phyloP scores from a whole-genome alignment of 2,113 vertebrate genomes.

The Odontesthes bonariensis region DNA sequence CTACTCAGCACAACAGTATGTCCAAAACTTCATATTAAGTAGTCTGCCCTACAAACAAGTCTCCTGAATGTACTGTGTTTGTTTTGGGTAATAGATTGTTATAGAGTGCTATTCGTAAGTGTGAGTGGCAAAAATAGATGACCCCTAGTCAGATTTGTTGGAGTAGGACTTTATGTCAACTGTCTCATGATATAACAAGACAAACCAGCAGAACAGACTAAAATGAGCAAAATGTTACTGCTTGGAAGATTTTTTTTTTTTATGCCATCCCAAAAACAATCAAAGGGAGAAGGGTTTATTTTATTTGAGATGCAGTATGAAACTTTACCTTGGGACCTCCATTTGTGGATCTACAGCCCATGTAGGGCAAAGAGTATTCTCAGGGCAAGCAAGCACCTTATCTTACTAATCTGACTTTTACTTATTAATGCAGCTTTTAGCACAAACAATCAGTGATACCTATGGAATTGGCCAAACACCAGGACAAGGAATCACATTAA shows the following conservation, averaged over 20 bases:
- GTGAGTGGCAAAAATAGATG: slow-evolving; percentile 2
- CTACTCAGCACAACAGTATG: slow-evolving; percentile 13
- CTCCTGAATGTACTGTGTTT: slow-evolving; percentile 16
- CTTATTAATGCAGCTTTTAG: slow-evolving; percentile 8
- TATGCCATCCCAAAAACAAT: not conserved
- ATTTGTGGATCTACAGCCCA: slow-evolving; percentile 1
- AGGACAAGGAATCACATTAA: not conserved
- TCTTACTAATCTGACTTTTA: slow-evolving; percentile 4
- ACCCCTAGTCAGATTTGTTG: not conserved
- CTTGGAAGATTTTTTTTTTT: not conserved
- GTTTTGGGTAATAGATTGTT: slow-evolving; percentile 7
- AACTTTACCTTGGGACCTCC: slow-evolving; percentile 16
- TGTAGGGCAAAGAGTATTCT: slow-evolving; percentile 1
- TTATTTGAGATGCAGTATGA: not conserved
- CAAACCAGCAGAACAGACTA: not conserved
- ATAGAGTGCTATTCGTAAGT: not conserved
- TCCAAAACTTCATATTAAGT: not conserved
- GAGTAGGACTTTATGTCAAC: slow-evolving; percentile 18
- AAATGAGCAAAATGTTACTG: not conserved
- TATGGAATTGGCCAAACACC: not conserved
- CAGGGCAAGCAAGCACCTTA: slow-evolving; percentile 4
- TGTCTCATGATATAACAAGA: slow-evolving; percentile 22
- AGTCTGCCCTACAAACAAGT: slow-evolving; percentile 1
- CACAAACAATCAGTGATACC: not conserved
- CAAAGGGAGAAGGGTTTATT: not conserved